Conservation (phyloP, 2,797 vertebrate genomes). For the Anguilla megastoma region DNA sequence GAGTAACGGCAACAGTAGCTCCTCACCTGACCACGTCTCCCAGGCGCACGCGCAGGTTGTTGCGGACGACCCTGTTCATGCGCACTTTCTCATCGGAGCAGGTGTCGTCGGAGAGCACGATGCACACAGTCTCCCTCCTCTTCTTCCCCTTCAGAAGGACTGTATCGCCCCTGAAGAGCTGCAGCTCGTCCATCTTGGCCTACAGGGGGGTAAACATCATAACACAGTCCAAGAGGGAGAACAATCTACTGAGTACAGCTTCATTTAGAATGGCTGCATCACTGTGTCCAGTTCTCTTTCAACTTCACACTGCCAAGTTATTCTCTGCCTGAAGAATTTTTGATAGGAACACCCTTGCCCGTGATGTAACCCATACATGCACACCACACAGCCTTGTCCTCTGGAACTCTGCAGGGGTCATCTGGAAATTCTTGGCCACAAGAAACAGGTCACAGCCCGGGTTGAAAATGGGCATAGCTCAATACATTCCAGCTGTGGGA, state of each 20-base stretch:
- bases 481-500: too few species aligned
- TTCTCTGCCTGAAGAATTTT: not conserved
- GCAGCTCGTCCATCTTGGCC: conserved; percentile 98
- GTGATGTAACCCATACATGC: not conserved
- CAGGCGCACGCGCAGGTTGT: conserved; percentile 93
- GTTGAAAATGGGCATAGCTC: too few species aligned
- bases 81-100: conserved; percentile 99
- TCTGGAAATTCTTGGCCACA: not conserved
- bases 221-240: not conserved
- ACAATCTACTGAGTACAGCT: not conserved
- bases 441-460: not conserved
- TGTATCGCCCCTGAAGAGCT: conserved; percentile 98
- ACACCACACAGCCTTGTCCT: not conserved
- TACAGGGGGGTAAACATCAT: conserved; percentile 45
- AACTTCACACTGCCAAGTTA: not conserved
- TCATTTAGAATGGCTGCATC: not conserved
- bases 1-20: not conserved
- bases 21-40: conserved; percentile 95
- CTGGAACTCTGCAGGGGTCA: not conserved
- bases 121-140: conserved; percentile 94
- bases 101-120: conserved; percentile 95
- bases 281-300: not conserved
- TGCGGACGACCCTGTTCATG: conserved; percentile 98
- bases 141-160: conserved; percentile 98
- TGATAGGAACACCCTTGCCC: not conserved